Evolutionary conservation across 2,113 vertebrate species (phyloP).

Genomic region (Channa maculata): DNA sequence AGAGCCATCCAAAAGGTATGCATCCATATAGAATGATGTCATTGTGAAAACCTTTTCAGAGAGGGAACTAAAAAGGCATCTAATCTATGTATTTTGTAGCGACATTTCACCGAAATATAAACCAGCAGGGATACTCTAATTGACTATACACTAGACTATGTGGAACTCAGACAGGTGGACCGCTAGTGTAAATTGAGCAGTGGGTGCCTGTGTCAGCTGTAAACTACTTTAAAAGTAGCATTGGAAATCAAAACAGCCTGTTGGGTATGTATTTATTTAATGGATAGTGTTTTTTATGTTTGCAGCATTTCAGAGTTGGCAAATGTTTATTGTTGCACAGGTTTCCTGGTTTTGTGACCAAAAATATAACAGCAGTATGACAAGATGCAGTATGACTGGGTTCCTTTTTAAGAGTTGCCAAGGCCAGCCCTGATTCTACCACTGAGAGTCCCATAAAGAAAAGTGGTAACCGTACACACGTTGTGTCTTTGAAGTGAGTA

Average conservation of each 20-base stretch:
- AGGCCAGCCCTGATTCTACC: background rate
- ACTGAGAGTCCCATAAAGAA: background rate
- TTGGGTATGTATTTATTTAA: no score
- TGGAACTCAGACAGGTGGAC: background rate
- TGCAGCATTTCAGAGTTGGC: background rate
- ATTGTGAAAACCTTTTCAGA: background rate
- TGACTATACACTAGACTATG: background rate
- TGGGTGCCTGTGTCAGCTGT: background rate
- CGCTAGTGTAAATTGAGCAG: background rate
- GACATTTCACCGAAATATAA: background rate
- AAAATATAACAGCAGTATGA: background rate
- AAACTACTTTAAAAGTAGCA: background rate
- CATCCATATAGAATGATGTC: slow-evolving; percentile 19
- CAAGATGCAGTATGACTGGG: background rate
- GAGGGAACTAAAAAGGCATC: background rate
- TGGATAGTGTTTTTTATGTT: no score
- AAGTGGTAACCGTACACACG: background rate
- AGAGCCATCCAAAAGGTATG: slow-evolving; percentile 48
- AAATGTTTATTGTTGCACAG: background rate
- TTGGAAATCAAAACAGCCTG: background rate
- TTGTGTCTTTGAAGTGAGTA: background rate
- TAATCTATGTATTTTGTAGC: background rate
- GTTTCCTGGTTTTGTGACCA: background rate
- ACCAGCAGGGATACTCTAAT: background rate
- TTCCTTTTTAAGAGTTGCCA: background rate